Evolutionary conservation across 2,797 vertebrate genomes (phyloP).

Genomic region (Acanthornis magna): DNA sequence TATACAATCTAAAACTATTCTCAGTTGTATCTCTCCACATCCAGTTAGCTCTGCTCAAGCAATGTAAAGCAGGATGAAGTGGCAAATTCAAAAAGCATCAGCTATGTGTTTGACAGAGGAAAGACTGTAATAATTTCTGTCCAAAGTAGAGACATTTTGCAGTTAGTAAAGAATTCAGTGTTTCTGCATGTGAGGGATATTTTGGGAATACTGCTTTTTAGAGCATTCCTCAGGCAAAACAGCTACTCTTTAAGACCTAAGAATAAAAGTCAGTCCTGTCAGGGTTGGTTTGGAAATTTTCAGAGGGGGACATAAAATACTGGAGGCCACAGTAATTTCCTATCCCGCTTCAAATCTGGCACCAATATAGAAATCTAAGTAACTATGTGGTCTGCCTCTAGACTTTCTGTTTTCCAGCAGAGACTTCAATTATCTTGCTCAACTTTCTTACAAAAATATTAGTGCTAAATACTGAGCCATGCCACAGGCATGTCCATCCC

Average conservation of each 20-base stretch:
- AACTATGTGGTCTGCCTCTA: background rate
- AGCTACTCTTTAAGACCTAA: background rate
- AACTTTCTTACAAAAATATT: background rate
- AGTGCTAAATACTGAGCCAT: background rate
- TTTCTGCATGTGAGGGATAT: background rate
- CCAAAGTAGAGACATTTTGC: background rate
- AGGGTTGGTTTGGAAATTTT: background rate
- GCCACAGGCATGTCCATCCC: accelerated
- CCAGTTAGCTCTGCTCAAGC: background rate
- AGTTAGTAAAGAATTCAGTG: background rate
- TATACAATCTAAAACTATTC: background rate
- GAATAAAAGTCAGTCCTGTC: background rate
- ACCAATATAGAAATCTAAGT: background rate
- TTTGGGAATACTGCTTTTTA: background rate
- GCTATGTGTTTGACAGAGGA: background rate
- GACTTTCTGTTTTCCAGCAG: background rate
- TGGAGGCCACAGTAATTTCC: background rate
- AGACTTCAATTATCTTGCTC: background rate
- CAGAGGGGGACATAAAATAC: background rate
- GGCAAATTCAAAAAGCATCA: background rate
- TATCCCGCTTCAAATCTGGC: background rate
- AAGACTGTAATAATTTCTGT: background rate
- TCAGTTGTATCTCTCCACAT: accelerated
- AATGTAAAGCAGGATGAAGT: background rate
- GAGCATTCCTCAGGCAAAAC: background rate